Percentiles rank a stretch among this genome's conserved stretches.
Evolutionary conservation across 1,140 invertebrate species (phyloP).

Genomic region (Aphelenchoides fujianensis): DNA sequence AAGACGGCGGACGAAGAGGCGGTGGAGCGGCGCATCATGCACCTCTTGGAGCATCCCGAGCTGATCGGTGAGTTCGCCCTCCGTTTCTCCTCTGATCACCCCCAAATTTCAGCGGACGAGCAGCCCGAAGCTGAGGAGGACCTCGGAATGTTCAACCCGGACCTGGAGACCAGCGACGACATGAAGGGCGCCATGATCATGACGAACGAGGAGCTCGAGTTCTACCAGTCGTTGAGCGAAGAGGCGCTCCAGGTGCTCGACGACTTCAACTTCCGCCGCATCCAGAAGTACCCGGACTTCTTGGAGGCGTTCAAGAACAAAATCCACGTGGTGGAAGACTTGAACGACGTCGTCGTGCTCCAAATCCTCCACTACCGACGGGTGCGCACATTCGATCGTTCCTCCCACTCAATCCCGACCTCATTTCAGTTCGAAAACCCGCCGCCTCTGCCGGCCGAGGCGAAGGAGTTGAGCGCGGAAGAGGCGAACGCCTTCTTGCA

Average conservation of each 20-base stretch:
- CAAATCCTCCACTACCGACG: conserved; percentile 17
- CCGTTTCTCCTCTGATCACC: not conserved
- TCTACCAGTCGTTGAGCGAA: conserved; percentile 3
- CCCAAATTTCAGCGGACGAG: not conserved
- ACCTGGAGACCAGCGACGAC: not conserved
- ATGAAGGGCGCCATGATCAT: conserved; percentile 14
- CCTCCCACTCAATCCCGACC: not conserved
- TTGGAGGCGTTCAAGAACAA: not conserved
- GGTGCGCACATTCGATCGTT: not conserved
- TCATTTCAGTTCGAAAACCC: conserved; percentile 19
- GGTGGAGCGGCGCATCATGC: conserved; percentile 10
- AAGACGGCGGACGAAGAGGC: conserved; percentile 16
- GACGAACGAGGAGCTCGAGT: conserved; percentile 16
- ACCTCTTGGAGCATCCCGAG: not conserved
- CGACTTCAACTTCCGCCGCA: conserved; percentile 16
- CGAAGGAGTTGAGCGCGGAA: not conserved
- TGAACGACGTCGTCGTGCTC: conserved; percentile 6
- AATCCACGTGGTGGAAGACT: not conserved
- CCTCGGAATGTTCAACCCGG: not conserved
- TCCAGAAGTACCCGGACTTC: conserved; percentile 17
- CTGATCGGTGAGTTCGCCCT: conserved; percentile 4
- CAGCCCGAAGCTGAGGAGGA: conserved; percentile 9
- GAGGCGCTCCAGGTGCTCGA: conserved; percentile 9
- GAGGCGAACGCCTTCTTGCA: not conserved
- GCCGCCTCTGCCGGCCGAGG: conserved; percentile 4